phyloP scores from a whole-genome alignment of 1,140 invertebrate species.

The Zaprionus ornatus region DNA sequence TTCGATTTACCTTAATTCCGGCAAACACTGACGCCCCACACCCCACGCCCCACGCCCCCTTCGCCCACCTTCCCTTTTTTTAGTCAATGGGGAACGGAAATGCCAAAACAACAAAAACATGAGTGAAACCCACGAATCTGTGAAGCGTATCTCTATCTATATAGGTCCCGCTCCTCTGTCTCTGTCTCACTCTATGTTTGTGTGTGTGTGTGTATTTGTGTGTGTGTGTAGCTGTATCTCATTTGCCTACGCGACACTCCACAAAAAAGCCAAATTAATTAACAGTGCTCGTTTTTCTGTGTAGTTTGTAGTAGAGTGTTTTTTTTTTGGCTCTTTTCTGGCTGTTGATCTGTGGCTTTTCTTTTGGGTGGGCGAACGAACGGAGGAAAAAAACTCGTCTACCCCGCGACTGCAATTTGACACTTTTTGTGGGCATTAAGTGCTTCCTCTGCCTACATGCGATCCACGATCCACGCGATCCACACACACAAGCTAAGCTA shows the following conservation, averaged over 20 bases:
- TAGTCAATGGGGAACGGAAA: conserved; percentile 34
- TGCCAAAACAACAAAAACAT: conserved; percentile 37
- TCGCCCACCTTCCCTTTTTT: not conserved
- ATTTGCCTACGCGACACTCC: conserved; percentile 63
- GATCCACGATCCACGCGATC: conserved; percentile 10
- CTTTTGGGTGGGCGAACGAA: conserved; percentile 59
- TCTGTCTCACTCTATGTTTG: not conserved
- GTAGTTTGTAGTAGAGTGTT: too few species aligned
- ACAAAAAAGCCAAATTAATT: conserved; percentile 69
- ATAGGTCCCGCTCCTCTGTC: not conserved
- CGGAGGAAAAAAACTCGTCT: conserved; percentile 16
- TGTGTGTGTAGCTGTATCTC: conserved; percentile 49
- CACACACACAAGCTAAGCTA: conserved; percentile 15
- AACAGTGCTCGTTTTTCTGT: conserved; percentile 42
- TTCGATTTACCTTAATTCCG: conserved; percentile 35
- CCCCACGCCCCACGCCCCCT: too few species aligned
- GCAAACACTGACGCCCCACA: not conserved
- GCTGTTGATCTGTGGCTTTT: conserved; percentile 9
- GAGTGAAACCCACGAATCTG: conserved; percentile 37
- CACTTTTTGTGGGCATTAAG: conserved; percentile 83
- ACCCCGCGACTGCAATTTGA: conserved; percentile 78
- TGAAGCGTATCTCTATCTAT: conserved; percentile 39
- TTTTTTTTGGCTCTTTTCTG: conserved; percentile 27
- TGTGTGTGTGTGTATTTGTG: conserved; percentile 1
- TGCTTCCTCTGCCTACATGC: conserved; percentile 82